phyloP scores from a whole-genome alignment of 2,888 invertebrate species.

The Diaphora mendica region DNA sequence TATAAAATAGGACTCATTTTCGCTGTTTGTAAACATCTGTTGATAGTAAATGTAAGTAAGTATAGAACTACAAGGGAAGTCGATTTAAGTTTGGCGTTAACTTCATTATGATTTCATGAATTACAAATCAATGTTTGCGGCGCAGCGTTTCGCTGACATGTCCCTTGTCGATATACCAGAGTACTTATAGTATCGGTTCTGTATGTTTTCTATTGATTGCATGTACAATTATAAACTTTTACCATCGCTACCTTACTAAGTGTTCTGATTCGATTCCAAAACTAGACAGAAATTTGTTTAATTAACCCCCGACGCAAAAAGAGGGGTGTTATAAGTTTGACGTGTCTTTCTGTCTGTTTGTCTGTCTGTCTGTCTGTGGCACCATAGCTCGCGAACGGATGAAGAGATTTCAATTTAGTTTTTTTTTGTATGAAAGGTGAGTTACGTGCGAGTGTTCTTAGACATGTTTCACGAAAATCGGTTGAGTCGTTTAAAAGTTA shows the following conservation, averaged over 20 bases:
- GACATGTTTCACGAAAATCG: too few relatives aligned
- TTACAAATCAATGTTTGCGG: slow-evolving; percentile 60
- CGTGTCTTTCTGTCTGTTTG: too few relatives aligned
- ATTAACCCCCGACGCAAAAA: too few relatives aligned
- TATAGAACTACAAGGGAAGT: slow-evolving; percentile 61
- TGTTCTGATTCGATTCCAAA: not conserved
- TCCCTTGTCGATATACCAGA: slow-evolving; percentile 23
- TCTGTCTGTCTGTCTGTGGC: too few relatives aligned
- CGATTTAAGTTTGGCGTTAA: slow-evolving; percentile 64
- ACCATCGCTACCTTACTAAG: too few relatives aligned
- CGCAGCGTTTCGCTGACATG: slow-evolving; percentile 46
- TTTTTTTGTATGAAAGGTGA: too few relatives aligned
- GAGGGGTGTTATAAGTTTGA: too few relatives aligned
- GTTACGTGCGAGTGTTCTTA: too few relatives aligned
- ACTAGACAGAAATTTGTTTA: not conserved
- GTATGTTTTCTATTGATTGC: not conserved
- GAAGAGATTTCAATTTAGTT: too few relatives aligned
- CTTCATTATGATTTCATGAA: slow-evolving; percentile 65
- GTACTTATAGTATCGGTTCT: slow-evolving; percentile 23
- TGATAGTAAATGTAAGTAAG: slow-evolving; percentile 35
- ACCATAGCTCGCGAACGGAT: too few relatives aligned
- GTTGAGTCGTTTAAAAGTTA: too few relatives aligned
- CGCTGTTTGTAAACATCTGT: not conserved
- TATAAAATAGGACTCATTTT: slow-evolving; percentile 20
- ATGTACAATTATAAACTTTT: not conserved